phyloP scores from a whole-genome alignment of 2,797 vertebrate genomes.

The Taeniopygia guttata region DNA sequence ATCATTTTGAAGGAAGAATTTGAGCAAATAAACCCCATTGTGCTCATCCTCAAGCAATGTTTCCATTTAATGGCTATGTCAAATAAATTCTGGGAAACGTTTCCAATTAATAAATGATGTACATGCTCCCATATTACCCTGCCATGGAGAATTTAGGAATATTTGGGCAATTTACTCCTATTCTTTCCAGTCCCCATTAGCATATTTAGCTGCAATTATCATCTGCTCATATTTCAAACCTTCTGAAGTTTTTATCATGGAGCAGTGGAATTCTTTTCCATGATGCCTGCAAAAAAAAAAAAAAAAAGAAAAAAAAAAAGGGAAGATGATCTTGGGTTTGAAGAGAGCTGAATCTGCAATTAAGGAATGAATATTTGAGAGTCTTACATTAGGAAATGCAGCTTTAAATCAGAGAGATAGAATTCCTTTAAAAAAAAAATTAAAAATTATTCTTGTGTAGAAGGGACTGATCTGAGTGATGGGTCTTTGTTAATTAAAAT shows the following conservation, averaged over 20 bases:
- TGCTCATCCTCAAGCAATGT: neutral
- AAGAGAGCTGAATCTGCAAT: neutral
- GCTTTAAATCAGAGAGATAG: neutral
- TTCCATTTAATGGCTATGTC: neutral
- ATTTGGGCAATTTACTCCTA: constrained; percentile 27
- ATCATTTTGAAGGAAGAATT: neutral
- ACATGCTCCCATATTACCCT: neutral
- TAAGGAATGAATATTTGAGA: neutral
- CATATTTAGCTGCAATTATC: constrained; percentile 52
- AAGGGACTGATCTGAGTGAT: neutral
- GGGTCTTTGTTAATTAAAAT: neutral
- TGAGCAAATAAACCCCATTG: neutral
- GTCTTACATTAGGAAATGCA: neutral
- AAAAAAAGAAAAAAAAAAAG: neutral
- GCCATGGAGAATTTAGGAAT: constrained; percentile 23
- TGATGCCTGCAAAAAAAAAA: neutral
- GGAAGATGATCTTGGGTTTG: neutral
- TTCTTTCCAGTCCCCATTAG: constrained; percentile 48
- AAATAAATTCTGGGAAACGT: neutral
- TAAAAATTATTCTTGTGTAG: neutral
- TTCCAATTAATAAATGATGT: constrained; percentile 43
- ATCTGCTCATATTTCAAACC: constrained; percentile 42
- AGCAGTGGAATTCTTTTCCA: neutral
- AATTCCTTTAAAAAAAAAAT: neutral
- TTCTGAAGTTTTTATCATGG: neutral